Base-by-base conservation (phyloP, 1,140 invertebrate species). In the Goniozus legneri region DNA sequence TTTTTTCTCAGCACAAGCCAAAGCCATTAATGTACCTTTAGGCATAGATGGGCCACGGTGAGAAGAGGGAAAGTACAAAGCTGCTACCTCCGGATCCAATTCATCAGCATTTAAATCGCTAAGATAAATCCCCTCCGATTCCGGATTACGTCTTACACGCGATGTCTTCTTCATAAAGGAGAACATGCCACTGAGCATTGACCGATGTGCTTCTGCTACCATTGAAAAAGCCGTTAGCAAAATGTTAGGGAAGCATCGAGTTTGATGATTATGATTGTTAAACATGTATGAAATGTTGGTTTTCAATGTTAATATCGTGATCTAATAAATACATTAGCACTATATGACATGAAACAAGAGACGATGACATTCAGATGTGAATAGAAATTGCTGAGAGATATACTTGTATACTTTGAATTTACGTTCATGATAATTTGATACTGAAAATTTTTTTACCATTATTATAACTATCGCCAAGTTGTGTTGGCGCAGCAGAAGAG, bases 101-200 rank as follows among this genome's bases (percentile, higher is more conserved):
- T 88, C 85, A 34, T 92, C 86, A 2, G 89, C 81, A 67, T 92
- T 91, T 21, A 98, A 75, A 65, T 98, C 94, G 36, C 95, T 91
- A 8, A 96, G 79, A 73, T 97, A 98, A 57, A 98, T 89, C 36
- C 93, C 94, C 47, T 91, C 89, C 1, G 81, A 75, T 43, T 79
- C 79, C 36, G 83, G 80, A 61, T 85, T 84, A 52, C 86, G 84
- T 54, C 86, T 79, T 46, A 86, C 80, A 22, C 74, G 71, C 54
- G 84, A 82, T 3, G 83, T 86, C 57, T 85, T 84, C 69, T 88
- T 87, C 87, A 97, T 96, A 67, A 96, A 96, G 39, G 88, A 88
- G 68, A 96, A 90, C 86, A 97, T 89, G 53, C 88, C 88, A 62
- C 89, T 88, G 35, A 94, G 77, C 80, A 93, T 89, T 12, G 87